A percentile compares a stretch with the other conserved stretches of the same genome.
Evolutionary conservation across 1,140 invertebrate genomes (phyloP).

Genomic region (Pogonomyrmex californicus): DNA sequence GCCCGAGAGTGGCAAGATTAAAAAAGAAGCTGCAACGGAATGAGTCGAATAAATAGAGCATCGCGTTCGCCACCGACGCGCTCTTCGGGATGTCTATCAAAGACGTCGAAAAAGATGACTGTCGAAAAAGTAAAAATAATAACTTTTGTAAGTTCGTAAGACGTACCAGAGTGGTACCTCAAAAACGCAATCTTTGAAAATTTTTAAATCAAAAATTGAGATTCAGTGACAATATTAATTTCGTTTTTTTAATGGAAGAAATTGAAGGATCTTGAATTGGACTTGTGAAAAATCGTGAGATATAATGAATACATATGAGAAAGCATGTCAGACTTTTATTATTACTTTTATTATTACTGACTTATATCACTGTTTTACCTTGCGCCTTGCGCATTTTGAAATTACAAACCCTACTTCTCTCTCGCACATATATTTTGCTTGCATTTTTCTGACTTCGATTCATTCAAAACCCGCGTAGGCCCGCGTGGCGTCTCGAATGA

Average conservation of each 20-base stretch:
- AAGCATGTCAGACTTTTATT: background rate
- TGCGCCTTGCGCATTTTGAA: background rate
- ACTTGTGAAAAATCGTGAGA: background rate
- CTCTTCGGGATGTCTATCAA: slow-evolving; percentile 41
- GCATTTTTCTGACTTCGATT: slow-evolving; percentile 13
- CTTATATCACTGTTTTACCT: slow-evolving; percentile 9
- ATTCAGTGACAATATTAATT: background rate
- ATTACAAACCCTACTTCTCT: background rate
- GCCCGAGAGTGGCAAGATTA: slow-evolving; percentile 38
- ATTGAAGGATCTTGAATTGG: background rate
- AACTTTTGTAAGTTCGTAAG: background rate
- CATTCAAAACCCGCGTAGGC: background rate
- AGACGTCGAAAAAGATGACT: background rate
- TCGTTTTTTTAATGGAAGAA: background rate
- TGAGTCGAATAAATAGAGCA: slow-evolving; percentile 57
- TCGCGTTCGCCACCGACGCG: slow-evolving; percentile 20
- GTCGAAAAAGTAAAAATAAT: slow-evolving; percentile 20
- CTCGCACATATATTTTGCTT: too few species aligned
- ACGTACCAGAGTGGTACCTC: background rate
- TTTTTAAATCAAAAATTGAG: background rate
- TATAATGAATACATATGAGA: background rate
- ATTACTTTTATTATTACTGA: background rate
- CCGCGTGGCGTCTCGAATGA: slow-evolving; percentile 27
- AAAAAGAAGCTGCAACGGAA: slow-evolving; percentile 43
- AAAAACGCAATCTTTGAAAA: background rate